Base-by-base conservation (phyloP, 2,797 vertebrate genomes). In the Arnoldichthys spilopterus region DNA sequence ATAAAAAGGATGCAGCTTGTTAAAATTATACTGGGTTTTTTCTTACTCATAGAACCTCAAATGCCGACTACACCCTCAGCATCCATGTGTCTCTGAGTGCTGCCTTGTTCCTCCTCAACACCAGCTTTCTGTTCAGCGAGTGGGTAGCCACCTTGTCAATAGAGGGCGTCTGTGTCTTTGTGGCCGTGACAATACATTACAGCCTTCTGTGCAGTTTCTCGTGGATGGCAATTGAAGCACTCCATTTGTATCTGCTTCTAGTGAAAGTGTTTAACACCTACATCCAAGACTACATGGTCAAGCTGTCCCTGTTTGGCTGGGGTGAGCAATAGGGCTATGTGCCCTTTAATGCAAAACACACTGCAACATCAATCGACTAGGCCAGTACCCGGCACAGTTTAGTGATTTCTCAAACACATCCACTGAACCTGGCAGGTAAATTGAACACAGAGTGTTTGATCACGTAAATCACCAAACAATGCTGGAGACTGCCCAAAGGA, bases 231-330 rank as follows among this genome's bases (percentile, higher is more conserved):
- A 86, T 97, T 22, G 96, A 97, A 83, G 94, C 92, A 4, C 87
- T 95, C 6, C 96, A 97, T 78, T 91, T 96, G 24, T 96, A 96
- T 70, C 83, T 96, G 0, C 83, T 96, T 26, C 83, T 93, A 0
- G 74, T 97, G 40, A 94, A 90, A 86, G 95, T 96, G 79, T 95
- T 94, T 0, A 95, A 96, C 85, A 94, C 83, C 84, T 87, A 95
- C 88, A 91, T 94, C 73, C 84, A 73, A 4, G 82, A 86, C 85
- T 96, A 97, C 89, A 83, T 95, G 86, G 15, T 78, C 20, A 97
- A 96, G 80, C 83, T 97, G 83, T 94, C 93, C 45, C 67, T 94
- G 0, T 5, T 87, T 0, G 95, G 94, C 86, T 97, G 96, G 95
- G 96, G 95, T 97, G 83, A 93, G 95, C 24, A 45, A 53, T 9